Conservation (phyloP, 2,797 vertebrate species). For the Numenius phaeopus region DNA sequence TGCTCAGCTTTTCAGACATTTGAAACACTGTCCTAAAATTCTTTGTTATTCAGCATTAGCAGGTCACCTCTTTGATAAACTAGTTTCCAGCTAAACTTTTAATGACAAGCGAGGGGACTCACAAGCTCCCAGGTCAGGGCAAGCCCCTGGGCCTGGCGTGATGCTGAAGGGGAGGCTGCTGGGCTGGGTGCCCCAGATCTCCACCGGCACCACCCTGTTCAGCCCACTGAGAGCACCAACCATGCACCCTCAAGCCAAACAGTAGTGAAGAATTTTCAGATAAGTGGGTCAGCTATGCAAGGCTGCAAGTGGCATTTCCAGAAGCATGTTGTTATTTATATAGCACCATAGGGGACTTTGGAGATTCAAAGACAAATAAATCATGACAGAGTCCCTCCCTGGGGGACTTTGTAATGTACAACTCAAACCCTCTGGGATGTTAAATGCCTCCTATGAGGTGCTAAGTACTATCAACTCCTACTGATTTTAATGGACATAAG, state of each 20-base stretch:
- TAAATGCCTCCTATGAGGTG: slow-evolving; percentile 19
- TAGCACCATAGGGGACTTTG: not conserved
- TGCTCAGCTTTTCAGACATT: not conserved
- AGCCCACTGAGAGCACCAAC: not conserved
- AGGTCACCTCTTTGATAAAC: slow-evolving; percentile 21
- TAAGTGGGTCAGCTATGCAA: slow-evolving; percentile 19
- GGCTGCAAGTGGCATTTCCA: not conserved
- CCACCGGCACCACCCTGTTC: not conserved
- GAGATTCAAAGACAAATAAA: slow-evolving; percentile 45
- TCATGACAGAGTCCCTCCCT: not conserved
- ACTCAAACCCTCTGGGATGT: not conserved
- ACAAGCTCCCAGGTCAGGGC: not conserved
- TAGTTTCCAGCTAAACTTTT: slow-evolving; percentile 33
- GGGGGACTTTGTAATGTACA: not conserved
- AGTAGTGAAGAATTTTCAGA: not conserved
- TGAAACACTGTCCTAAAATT: not conserved
- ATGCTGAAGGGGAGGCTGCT: not conserved
- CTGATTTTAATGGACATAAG: not conserved
- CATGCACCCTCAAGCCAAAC: not conserved
- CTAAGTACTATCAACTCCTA: slow-evolving; percentile 34
- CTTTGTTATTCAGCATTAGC: not conserved
- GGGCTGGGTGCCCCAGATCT: not conserved
- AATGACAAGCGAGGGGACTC: not conserved
- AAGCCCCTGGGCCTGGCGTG: not conserved
- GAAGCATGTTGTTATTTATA: slow-evolving; percentile 39